Conservation (phyloP, 2,113 vertebrate species). For the Corythornis vintsioides region DNA sequence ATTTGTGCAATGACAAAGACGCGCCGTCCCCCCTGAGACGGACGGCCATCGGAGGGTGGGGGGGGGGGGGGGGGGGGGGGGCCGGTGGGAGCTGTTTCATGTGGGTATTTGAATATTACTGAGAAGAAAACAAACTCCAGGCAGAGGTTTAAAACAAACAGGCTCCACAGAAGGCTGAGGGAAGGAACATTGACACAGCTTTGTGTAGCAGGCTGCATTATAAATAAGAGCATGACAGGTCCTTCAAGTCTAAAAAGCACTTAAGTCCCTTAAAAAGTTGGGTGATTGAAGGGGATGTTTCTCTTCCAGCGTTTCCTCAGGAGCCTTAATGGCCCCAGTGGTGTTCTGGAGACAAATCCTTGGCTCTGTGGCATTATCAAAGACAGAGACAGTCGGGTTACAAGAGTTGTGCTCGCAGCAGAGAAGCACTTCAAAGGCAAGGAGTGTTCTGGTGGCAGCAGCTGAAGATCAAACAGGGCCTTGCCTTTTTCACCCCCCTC, state of each 20-base stretch:
- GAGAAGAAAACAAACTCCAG: background rate
- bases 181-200: background rate
- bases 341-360: background rate
- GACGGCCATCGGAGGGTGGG: no score
- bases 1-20: no score
- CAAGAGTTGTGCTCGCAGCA: background rate
- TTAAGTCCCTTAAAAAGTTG: accelerated
- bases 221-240: background rate
- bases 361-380: background rate
- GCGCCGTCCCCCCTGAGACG: no score
- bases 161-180: background rate
- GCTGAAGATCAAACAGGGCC: background rate
- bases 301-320: background rate
- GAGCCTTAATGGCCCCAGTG: accelerated
- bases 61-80: accelerated
- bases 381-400: background rate
- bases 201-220: background rate
- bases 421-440: background rate
- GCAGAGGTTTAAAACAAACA: background rate
- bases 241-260: background rate
- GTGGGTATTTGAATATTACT: background rate
- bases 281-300: background rate
- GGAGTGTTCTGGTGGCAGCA: accelerated
- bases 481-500: background rate
- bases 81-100: background rate